Conservation (phyloP, 2,113 vertebrate genomes). For the Varanus komodoensis region DNA sequence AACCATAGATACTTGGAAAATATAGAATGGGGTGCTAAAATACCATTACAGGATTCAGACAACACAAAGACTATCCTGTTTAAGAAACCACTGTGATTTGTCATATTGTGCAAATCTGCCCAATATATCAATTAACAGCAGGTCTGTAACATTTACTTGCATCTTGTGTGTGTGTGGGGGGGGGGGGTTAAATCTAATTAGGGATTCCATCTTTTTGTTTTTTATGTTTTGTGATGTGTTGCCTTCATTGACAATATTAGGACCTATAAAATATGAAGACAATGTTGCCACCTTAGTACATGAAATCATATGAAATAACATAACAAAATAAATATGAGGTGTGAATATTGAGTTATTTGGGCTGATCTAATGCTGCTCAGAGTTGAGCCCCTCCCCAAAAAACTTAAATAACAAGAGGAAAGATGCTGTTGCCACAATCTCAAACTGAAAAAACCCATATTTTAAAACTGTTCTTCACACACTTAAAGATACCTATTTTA, state of each 20-base stretch:
- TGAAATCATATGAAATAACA: background rate
- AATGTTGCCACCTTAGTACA: background rate
- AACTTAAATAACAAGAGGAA: background rate
- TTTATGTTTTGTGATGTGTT: background rate
- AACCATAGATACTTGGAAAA: no score
- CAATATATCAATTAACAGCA: no score
- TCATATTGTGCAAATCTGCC: no score
- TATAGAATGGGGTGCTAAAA: no score
- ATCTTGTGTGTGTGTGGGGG: no score
- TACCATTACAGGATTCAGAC: no score
- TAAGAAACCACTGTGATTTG: no score
- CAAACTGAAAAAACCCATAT: background rate
- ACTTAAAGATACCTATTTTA: background rate
- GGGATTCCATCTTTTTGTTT: background rate
- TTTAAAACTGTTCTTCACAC: background rate
- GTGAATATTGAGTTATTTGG: background rate
- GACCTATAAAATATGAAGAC: background rate
- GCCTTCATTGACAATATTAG: background rate
- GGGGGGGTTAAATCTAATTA: no score
- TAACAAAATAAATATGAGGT: constrained; percentile 20
- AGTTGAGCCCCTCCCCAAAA: background rate
- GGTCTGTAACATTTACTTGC: no score
- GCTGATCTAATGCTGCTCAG: background rate
- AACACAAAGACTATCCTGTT: no score
- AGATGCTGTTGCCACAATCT: background rate